phyloP scores from a whole-genome alignment of 2,797 vertebrate genomes.

The Poeciliopsis presidionis region DNA sequence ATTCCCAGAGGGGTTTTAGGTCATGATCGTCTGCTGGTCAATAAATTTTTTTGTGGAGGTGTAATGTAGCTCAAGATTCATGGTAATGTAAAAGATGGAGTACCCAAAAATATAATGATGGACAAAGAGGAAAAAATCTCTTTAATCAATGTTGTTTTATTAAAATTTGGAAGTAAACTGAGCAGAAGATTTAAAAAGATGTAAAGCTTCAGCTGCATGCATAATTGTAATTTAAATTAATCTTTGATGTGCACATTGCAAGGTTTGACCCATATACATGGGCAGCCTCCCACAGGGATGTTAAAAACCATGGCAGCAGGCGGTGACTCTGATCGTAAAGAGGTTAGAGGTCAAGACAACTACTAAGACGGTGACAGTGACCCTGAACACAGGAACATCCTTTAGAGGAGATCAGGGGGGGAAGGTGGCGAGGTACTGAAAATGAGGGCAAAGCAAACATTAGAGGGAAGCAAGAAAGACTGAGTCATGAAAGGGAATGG shows the following conservation, averaged over 20 bases:
- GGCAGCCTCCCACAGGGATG: constrained; percentile 61
- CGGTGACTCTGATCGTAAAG: constrained; percentile 69
- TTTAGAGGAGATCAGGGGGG: constrained; percentile 41
- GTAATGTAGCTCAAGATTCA: constrained; percentile 61
- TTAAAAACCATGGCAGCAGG: constrained; percentile 68
- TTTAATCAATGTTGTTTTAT: constrained; percentile 17
- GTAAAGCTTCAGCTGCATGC: constrained; percentile 49
- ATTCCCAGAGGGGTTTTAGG: neutral
- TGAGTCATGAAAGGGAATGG: neutral
- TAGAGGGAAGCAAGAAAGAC: constrained; percentile 17
- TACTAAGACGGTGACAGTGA: constrained; percentile 59
- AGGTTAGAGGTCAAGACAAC: constrained; percentile 67
- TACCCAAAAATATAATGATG: constrained; percentile 35
- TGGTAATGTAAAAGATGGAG: constrained; percentile 10
- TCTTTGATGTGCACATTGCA: constrained; percentile 44
- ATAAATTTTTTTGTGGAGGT: constrained; percentile 37
- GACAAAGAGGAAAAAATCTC: constrained; percentile 6
- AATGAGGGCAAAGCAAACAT: constrained; percentile 46
- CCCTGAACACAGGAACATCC: constrained; percentile 69
- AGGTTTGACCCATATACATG: constrained; percentile 13
- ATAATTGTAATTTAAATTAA: constrained; percentile 40
- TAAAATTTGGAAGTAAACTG: constrained; percentile 44
- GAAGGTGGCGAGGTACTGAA: constrained; percentile 12
- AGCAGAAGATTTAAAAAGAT: constrained; percentile 51
- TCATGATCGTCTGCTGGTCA: neutral